Evolutionary conservation across 2,888 invertebrate genomes (phyloP).

Genomic region (Scaptodrosophila latifasciaeformis): DNA sequence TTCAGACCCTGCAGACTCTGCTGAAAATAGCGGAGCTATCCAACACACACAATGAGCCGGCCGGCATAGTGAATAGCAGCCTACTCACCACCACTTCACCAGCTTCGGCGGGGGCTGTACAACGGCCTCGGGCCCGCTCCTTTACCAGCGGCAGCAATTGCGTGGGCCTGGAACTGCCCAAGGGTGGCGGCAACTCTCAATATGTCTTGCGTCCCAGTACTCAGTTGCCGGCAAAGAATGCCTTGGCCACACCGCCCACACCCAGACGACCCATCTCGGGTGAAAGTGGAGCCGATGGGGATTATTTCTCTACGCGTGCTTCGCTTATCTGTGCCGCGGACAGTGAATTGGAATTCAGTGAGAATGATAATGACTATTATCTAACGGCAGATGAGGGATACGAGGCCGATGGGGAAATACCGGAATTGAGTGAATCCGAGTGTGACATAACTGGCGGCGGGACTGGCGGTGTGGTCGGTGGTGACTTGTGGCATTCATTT

Average conservation of each 20-base stretch:
- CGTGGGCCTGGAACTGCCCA: conserved; percentile 47
- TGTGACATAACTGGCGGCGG: conserved; percentile 45
- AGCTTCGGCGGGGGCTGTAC: conserved; percentile 29
- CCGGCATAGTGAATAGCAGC: conserved; percentile 46
- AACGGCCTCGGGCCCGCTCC: conserved; percentile 48
- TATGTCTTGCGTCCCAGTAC: conserved; percentile 7
- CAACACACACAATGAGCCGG: conserved; percentile 51
- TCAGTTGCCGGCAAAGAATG: conserved; percentile 59
- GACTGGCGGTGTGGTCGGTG: conserved; percentile 30
- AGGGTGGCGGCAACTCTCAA: conserved; percentile 31
- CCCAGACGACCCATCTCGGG: conserved; percentile 51
- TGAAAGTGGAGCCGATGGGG: conserved; percentile 61
- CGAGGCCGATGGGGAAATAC: conserved; percentile 75
- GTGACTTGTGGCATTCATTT: conserved; percentile 66
- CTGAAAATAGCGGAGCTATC: conserved; percentile 73
- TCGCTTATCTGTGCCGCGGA: conserved; percentile 69
- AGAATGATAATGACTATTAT: conserved; percentile 72
- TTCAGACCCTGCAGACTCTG: conserved; percentile 72
- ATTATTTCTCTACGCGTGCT: conserved; percentile 70
- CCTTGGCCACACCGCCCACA: conserved; percentile 52
- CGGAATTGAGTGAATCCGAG: conserved; percentile 69
- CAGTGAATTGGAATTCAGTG: conserved; percentile 72
- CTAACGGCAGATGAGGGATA: conserved; percentile 74
- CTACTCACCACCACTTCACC: conserved; percentile 10
- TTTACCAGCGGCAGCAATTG: conserved; percentile 38